phyloP scores from a whole-genome alignment of 2,888 invertebrate genomes.

The Amblyteles armatorius region DNA sequence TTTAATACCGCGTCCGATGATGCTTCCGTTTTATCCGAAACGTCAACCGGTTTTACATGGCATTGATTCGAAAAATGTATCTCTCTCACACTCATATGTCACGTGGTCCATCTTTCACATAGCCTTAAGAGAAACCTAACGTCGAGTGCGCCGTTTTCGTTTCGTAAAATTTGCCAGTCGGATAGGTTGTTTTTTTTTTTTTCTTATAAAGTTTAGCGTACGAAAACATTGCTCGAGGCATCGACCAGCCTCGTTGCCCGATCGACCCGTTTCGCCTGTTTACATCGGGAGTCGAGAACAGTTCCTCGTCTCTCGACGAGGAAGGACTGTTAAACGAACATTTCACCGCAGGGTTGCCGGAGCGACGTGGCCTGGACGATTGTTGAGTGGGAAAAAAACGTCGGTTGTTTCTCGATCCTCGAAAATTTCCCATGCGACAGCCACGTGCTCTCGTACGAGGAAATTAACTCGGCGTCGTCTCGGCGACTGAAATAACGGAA shows the following conservation, averaged over 20 bases:
- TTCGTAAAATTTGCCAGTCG: neutral
- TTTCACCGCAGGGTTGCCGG: slow-evolving; percentile 32
- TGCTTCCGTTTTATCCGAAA: too few species aligned
- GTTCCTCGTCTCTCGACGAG: neutral
- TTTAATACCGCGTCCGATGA: too few species aligned
- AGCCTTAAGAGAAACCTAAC: too few species aligned
- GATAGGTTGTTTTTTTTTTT: neutral
- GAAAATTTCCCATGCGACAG: neutral
- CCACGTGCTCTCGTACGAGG: slow-evolving; percentile 27
- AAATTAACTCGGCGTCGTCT: slow-evolving; percentile 16
- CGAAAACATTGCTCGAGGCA: neutral
- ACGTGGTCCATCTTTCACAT: too few species aligned
- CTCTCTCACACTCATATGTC: too few species aligned
- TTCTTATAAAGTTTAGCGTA: neutral
- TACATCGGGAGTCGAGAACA: neutral
- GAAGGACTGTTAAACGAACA: neutral
- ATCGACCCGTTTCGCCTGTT: slow-evolving; percentile 11
- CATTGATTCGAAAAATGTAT: too few species aligned
- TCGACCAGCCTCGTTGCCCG: neutral
- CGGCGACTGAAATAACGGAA: slow-evolving; percentile 6
- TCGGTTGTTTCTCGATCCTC: neutral
- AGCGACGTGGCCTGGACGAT: neutral
- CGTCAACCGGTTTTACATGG: too few species aligned
- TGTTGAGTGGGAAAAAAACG: neutral
- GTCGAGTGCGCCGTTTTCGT: neutral